Base-by-base conservation (phyloP, 2,113 vertebrate genomes). In the Oenanthe oenanthe region DNA sequence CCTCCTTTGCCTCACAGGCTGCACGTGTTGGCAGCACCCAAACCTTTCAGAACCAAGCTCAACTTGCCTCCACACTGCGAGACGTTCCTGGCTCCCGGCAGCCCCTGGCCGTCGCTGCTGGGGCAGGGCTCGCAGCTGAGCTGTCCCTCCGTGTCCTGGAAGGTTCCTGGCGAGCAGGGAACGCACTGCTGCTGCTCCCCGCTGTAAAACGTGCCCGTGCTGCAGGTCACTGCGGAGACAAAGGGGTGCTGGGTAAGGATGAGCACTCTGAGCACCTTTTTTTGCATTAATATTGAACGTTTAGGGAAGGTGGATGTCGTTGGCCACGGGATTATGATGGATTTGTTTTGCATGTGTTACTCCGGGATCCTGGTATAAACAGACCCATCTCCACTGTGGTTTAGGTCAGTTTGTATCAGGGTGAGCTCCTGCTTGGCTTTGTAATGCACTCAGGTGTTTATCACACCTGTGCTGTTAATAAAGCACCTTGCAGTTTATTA, bases 71-170 rank as follows among this genome's bases (percentile, higher is more conserved):
- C 99, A 91, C 99, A 99, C 65, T 99, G 98, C 0, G 99, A 99
- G 25, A 99, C 97, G 4, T 99, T 99, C 84, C 97, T 98, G 88
- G 99, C 99, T 1, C 99, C 99, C 0, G 97, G 78, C 5, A 98
- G 93, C 61, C 99, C 98, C 54, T 98, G 98, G 74, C 98, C 98
- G 34, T 99, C 98, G 0, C 98, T 98, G 89, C 98, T 98, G 70
- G 99, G 99, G 95, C 99, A 99, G 1, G 99, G 99, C 21, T 99
- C 98, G 79, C 99, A 99, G 96, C 98, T 98, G 70, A 99, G 98
- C 57, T 99, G 99, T 9, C 99, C 98, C 56, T 98, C 97, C 1
- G 91, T 97, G 88, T 99, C 99, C 97, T 99, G 99, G 97, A 98
- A 99, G 4, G 99, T 99, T n/a, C 99, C 99, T 0, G 99, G 96